Conservation (phyloP, 1,140 invertebrate genomes). For the Druon quercuslanigerum region DNA sequence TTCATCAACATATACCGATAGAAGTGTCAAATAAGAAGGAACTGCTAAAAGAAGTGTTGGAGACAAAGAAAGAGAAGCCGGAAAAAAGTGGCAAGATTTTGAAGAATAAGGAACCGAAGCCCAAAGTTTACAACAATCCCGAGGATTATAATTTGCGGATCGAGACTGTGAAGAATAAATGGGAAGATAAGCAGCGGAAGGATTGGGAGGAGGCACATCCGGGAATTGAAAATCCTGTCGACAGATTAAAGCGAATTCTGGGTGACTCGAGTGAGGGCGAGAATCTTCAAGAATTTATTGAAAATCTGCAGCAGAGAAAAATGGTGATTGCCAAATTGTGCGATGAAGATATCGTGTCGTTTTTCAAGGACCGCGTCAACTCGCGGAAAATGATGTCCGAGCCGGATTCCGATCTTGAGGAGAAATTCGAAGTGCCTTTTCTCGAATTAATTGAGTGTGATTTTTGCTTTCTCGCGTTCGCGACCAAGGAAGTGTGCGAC, state of each 20-base stretch:
- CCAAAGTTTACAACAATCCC: constrained; percentile 42
- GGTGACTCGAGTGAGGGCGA: constrained; percentile 44
- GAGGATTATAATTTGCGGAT: constrained; percentile 44
- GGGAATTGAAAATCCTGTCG: constrained; percentile 26
- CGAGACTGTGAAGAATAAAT: constrained; percentile 54
- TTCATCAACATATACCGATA: constrained; percentile 37
- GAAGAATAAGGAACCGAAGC: constrained; percentile 32
- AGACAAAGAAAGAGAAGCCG: constrained; percentile 39
- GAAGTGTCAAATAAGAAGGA: constrained; percentile 34
- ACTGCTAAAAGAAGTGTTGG: constrained; percentile 22
- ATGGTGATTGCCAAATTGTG: constrained; percentile 68
- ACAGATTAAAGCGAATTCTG: constrained; percentile 40
- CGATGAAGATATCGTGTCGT: constrained; percentile 66
- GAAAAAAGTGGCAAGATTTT: constrained; percentile 46
- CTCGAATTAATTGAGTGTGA: constrained; percentile 65
- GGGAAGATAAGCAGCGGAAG: constrained; percentile 36
- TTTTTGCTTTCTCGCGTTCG: constrained; percentile 67
- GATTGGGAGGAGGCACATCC: not conserved
- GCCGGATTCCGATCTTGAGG: constrained; percentile 38
- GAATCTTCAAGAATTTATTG: constrained; percentile 64
- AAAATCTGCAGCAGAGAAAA: constrained; percentile 69
- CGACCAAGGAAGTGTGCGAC: constrained; percentile 60
- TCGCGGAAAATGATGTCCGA: not conserved
- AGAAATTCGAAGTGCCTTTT: constrained; percentile 37
- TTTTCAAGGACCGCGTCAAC: constrained; percentile 57